phyloP scores from a whole-genome alignment of 30 jellyfish, hydroid and myxozoan species.

The Mastigias papua region DNA sequence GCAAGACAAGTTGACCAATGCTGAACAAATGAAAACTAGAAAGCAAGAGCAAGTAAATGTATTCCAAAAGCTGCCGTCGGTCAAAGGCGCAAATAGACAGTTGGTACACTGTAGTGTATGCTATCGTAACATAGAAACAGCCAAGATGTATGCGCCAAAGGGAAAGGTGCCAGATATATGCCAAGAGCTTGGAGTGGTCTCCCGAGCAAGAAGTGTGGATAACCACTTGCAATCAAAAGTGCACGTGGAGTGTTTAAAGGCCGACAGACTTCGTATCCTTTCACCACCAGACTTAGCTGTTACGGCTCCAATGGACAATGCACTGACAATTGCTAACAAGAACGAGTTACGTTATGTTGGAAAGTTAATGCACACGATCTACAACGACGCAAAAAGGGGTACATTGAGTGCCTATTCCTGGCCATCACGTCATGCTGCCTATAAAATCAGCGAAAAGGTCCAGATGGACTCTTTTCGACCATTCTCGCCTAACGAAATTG shows the following conservation, averaged over 20 bases:
- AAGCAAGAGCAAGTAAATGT: constrained; percentile 15
- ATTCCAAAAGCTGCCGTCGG: constrained; percentile 25
- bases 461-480: no score
- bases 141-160: constrained; percentile 11
- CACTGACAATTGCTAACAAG: constrained; percentile 30
- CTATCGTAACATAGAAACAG: constrained; percentile 16
- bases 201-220: constrained; percentile 23
- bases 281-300: constrained; percentile 28
- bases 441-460: no score
- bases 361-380: no score
- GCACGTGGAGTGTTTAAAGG: constrained; percentile 28
- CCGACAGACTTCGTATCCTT: constrained; percentile 30
- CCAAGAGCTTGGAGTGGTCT: constrained; percentile 35
- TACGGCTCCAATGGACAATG: constrained; percentile 21
- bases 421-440: no score
- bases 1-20: constrained; percentile 12
- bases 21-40: constrained; percentile 17
- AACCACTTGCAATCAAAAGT: constrained; percentile 16
- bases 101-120: constrained; percentile 8
- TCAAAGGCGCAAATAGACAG: constrained; percentile 21
- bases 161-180: constrained; percentile 10
- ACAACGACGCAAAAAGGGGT: no score
- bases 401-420: no score
- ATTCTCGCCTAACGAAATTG: no score
- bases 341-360: no score